phyloP scores from a whole-genome alignment of 2,113 vertebrate species.

The Proterorhinus semilunaris region DNA sequence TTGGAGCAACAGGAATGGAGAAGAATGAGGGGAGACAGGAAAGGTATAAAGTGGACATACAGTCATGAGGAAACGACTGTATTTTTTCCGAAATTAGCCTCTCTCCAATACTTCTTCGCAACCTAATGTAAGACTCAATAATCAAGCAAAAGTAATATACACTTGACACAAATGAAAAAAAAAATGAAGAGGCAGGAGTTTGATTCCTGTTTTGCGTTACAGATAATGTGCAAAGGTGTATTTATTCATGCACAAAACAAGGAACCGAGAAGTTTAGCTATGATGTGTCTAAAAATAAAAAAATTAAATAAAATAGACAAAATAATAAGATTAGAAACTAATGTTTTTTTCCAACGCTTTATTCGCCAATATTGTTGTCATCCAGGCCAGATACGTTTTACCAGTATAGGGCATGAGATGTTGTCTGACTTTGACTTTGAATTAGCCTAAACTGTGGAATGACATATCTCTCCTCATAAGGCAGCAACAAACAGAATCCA shows the following conservation, averaged over 20 bases:
- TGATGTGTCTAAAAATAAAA: too few relatives aligned
- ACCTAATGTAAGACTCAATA: too few relatives aligned
- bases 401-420: constrained; percentile 61
- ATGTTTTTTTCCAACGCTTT: constrained; percentile 28
- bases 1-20: constrained; percentile 25
- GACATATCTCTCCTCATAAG: constrained; percentile 70
- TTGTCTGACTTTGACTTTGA: constrained; percentile 69
- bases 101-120: too few relatives aligned
- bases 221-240: too few relatives aligned
- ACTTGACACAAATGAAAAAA: too few relatives aligned
- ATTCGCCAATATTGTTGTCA: constrained; percentile 61
- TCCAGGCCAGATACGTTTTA: constrained; percentile 59
- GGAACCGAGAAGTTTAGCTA: too few relatives aligned
- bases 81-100: too few relatives aligned
- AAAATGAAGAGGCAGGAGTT: too few relatives aligned
- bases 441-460: constrained; percentile 73
- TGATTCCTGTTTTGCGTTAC: too few relatives aligned
- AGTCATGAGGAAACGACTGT: constrained; percentile 50
- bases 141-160: too few relatives aligned
- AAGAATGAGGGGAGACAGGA: constrained; percentile 38
- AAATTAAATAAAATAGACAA: too few relatives aligned
- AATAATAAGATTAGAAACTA: neutral
- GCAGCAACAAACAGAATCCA: constrained; percentile 70
- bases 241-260: too few relatives aligned
- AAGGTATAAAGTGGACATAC: constrained; percentile 35